Evolutionary conservation across 2,797 vertebrate genomes (phyloP).

Genomic region (Clamator glandarius): DNA sequence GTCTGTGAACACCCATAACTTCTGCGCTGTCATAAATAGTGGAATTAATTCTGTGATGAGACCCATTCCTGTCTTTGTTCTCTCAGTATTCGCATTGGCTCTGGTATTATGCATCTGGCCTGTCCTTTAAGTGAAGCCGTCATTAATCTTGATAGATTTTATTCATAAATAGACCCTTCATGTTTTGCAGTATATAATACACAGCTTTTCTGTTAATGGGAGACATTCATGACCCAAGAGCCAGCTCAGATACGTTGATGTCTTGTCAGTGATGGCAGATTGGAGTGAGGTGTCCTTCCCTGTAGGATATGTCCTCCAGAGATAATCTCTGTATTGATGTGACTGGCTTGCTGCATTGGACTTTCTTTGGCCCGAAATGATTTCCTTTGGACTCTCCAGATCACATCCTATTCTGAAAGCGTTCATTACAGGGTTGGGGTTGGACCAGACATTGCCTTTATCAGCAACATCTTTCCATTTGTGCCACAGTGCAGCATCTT

Average conservation of each 20-base stretch:
- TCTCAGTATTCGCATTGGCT: background rate
- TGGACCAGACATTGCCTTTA: background rate
- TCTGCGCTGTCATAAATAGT: background rate
- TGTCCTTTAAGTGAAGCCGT: background rate
- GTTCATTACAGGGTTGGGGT: background rate
- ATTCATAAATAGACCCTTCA: background rate
- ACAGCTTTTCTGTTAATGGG: background rate
- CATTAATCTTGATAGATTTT: background rate
- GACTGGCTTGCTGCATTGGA: background rate
- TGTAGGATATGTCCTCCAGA: background rate
- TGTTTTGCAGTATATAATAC: background rate
- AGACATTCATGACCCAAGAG: background rate
- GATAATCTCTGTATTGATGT: background rate
- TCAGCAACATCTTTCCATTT: background rate
- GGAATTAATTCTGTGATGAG: background rate
- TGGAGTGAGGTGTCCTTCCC: background rate
- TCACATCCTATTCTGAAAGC: background rate
- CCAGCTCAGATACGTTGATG: background rate
- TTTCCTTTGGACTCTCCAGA: no score
- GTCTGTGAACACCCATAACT: fast-evolving
- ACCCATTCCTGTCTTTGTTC: background rate
- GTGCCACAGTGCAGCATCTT: background rate
- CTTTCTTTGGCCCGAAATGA: background rate
- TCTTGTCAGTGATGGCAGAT: background rate
- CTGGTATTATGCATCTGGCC: fast-evolving